These are phyloP conservation scores for Drosophila basisetae DNA, from an alignment of 2,888 invertebrate genomes.

Conservation along the genomic window DNA sequence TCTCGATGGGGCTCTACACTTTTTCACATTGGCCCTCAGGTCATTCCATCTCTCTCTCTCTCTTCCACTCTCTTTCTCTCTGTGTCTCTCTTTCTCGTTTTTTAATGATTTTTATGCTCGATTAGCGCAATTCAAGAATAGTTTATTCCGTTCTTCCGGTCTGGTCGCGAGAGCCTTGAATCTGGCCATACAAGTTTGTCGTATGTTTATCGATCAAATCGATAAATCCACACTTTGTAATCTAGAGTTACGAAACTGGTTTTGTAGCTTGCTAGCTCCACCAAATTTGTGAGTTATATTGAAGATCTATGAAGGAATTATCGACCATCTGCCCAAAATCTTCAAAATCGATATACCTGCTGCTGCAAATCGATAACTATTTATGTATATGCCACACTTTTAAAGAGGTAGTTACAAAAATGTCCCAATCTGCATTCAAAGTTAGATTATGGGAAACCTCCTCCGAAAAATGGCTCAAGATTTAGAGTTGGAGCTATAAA, in stretches of 20 bases:
- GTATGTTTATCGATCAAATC: background rate
- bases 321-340: background rate
- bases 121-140: background rate
- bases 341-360: background rate
- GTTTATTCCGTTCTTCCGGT: background rate
- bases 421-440: background rate
- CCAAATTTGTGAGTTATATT: background rate
- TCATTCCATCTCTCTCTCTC: conserved; percentile 30
- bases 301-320: background rate
- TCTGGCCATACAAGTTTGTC: background rate
- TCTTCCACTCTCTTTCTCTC: background rate
- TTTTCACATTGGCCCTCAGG: conserved; percentile 83
- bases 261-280: background rate
- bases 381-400: background rate
- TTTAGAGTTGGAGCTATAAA: too few relatives aligned
- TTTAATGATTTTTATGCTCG: background rate
- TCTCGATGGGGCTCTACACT: conserved; percentile 82
- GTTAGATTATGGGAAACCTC: background rate
- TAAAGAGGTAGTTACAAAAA: background rate
- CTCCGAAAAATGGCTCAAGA: too few relatives aligned
- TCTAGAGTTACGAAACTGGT: background rate
- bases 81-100: background rate
- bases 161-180: background rate
- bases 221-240: background rate
- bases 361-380: background rate